Conservation (phyloP, 2,797 vertebrate genomes). For the Eurystomus glaucurus region DNA sequence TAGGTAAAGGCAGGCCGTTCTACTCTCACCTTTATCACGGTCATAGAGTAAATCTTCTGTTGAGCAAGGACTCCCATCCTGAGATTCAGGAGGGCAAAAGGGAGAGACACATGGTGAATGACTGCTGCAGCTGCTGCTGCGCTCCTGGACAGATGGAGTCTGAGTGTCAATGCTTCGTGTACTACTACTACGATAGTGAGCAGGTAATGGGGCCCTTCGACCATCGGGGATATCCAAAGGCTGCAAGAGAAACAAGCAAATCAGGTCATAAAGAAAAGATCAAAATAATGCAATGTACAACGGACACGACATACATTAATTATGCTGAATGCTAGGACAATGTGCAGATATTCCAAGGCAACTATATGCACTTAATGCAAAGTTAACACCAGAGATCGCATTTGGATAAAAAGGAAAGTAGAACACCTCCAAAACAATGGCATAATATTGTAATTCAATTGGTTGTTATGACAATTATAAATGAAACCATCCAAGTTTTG, state of each 20-base stretch:
- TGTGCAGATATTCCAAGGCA: neutral
- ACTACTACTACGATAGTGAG: slow-evolving; percentile 89
- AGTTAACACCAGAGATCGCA: neutral
- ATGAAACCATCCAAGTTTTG: neutral
- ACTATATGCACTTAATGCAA: neutral
- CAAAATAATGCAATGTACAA: neutral
- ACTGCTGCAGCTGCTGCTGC: slow-evolving; percentile 93
- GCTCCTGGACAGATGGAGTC: slow-evolving; percentile 92
- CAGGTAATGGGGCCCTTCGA: slow-evolving; percentile 92
- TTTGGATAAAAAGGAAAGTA: neutral
- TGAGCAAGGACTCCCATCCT: slow-evolving; percentile 92
- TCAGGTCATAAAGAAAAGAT: neutral
- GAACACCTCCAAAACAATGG: neutral
- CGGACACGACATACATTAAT: neutral
- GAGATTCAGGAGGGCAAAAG: slow-evolving; percentile 89
- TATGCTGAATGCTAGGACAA: neutral
- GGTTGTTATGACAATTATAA: neutral
- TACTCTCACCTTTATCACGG: slow-evolving; percentile 91
- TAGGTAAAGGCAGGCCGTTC: neutral
- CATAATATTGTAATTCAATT: neutral
- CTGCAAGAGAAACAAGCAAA: slow-evolving; percentile 76
- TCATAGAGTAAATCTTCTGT: slow-evolving; percentile 94
- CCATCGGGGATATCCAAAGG: slow-evolving; percentile 92
- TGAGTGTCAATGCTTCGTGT: slow-evolving; percentile 94
- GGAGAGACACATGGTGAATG: slow-evolving; percentile 88